Base-by-base conservation (phyloP, 2,888 invertebrate species). In the Hemithea aestivaria region DNA sequence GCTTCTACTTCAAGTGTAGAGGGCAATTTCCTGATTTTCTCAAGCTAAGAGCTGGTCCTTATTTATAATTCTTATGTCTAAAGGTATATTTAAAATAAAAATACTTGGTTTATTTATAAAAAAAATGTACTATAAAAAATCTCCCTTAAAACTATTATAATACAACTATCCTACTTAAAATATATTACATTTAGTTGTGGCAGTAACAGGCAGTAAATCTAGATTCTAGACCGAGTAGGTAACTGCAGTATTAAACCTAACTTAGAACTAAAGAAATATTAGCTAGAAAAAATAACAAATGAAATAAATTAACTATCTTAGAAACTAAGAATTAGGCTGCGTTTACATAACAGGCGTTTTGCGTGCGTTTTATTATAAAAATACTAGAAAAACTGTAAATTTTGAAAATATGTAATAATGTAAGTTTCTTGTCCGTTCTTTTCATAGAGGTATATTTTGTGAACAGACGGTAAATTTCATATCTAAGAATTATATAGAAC, bases 121-220 rank as follows among this genome's bases (percentile, higher is more conserved):
- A n/a, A 69, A 69, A 66, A 55, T 73, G 73, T 76, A 73, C 62
- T 75, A 63, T 63, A 73, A 74, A 41, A 72, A 70, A 62, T 49
- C 42, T 64, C 55, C 61, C 62, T 72, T 66, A 69, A 59, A 58
- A 60, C 62, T 60, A 61, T 58, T 66, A 69, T 58, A 64, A 52
- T 62, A 62, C 56, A 65, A 28, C 50, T 51, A 51, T 20, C 38
- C 52, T 73, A 70, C 35, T 55, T 54, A 52, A 63, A 65, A 62
- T 72, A 75, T 67, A 60, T 72, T 77, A 77, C 74, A 73, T 52
- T 62, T 58, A 56, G 56, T 65, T 45, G 66, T 78, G 77, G 76
- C 78, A 77, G 67, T 69, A 42, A 41, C 36, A 37, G 32, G 24
- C 24, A 11, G 10, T 35, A 25, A 32, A 28, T 29, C 36, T 41